phyloP scores from a whole-genome alignment of 2,888 invertebrate genomes.

The Colostygia pectinataria region DNA sequence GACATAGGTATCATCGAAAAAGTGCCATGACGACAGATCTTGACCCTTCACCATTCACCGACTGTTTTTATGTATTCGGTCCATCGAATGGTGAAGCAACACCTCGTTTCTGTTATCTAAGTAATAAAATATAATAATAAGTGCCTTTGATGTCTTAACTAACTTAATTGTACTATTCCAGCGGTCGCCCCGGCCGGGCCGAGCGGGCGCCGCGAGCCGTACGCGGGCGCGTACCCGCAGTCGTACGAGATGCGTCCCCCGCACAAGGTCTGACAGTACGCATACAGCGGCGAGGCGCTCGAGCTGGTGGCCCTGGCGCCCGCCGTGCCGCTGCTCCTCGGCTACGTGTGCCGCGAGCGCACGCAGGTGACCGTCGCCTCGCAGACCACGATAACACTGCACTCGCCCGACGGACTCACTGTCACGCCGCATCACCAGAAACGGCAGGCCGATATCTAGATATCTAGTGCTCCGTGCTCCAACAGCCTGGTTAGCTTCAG shows the following conservation, averaged over 20 bases:
- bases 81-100: too few species aligned
- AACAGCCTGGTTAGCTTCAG: too few species aligned
- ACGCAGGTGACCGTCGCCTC: conserved; percentile 58
- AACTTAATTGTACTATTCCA: conserved; percentile 17
- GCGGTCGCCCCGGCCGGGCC: conserved; percentile 74
- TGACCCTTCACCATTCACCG: too few species aligned
- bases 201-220: conserved; percentile 83
- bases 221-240: conserved; percentile 89
- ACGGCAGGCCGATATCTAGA: conserved; percentile 22
- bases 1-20: too few species aligned
- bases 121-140: too few species aligned
- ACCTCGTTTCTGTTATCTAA: too few species aligned
- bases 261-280: conserved; percentile 85
- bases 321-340: conserved; percentile 68
- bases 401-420: conserved; percentile 55
- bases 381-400: conserved; percentile 73
- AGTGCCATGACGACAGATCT: too few species aligned
- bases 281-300: conserved; percentile 54
- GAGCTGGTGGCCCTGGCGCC: conserved; percentile 66
- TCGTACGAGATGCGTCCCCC: conserved; percentile 89
- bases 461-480: too few species aligned
- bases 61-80: too few species aligned
- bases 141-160: not conserved
- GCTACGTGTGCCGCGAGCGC: conserved; percentile 62
- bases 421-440: conserved; percentile 18